Base-by-base conservation (phyloP, 2,888 invertebrate genomes). In the Leistus spinibarbis region DNA sequence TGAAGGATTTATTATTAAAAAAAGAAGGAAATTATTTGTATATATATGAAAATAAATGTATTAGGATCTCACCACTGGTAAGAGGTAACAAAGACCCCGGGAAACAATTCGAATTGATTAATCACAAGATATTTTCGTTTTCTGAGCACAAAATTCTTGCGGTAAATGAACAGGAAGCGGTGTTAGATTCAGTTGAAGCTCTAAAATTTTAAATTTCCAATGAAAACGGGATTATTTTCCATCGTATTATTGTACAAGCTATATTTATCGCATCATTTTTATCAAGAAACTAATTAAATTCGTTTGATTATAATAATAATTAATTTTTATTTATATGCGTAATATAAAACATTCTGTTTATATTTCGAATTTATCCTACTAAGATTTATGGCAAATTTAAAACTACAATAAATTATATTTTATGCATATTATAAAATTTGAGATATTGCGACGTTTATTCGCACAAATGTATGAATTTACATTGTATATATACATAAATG, bases 151-250 rank as follows among this genome's bases (percentile, higher is more conserved):
- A 71, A 54, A 71, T 71, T 71, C 71, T 71, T 71, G 71, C 54
- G 71, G 71, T 71, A 71, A 71, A 71, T 63, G 22, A 63, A 63
- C 63, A 62, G 71, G 71, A 71, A 71, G 71, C 64, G 71, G 69
- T 63, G 53, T 53, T 10, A 19, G 53, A 70, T 70, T 70, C 69
- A 19, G 53, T 40, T 20, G 62, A 70, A 53, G 62, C 63, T 70
- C 62, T 19, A 53, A 70, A 70, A 70, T 63, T 20, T 53, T 22
- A 22, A 16, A 13, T 27, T 62, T 63, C 40, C 69, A 70, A 53
- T 40, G 40, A 70, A 63, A 40, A 5, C 40, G 40, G n/a, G 5
- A 40, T 40, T 40, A 13, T 40, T 40, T 40, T 40, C 40, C n/a
- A 10, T 40, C 40, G 40, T 40, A 40, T 3, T 40, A 40, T 40